Evolutionary conservation across 92 coral and sea anemone species (phyloP).

Genomic region (Palythoa grandis): DNA sequence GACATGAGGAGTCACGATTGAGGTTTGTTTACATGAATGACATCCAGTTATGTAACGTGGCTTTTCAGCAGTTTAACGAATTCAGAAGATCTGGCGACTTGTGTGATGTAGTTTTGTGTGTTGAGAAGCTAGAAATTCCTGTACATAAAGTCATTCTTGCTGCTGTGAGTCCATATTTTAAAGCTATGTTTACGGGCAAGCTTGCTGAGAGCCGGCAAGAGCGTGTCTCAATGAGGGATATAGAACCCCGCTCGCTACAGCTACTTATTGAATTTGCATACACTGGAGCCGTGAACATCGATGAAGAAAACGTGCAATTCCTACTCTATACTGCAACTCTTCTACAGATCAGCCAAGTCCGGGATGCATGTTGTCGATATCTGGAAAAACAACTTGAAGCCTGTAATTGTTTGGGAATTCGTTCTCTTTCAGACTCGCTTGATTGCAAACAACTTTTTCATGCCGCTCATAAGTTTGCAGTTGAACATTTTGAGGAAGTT

Average conservation of each 20-base stretch:
- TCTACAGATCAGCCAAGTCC: conserved; percentile 65
- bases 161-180: conserved; percentile 86
- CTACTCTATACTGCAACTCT: conserved; percentile 70
- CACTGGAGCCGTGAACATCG: conserved; percentile 62
- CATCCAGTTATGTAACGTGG: conserved; percentile 26
- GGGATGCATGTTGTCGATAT: conserved; percentile 70
- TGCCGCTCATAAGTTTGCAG: conserved; percentile 62
- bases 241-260: conserved; percentile 65
- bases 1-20: neutral
- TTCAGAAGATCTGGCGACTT: conserved; percentile 68
- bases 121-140: conserved; percentile 69
- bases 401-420: conserved; percentile 80
- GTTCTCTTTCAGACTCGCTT: conserved; percentile 76
- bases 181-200: conserved; percentile 82
- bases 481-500: conserved; percentile 68
- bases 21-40: conserved; percentile 36
- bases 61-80: conserved; percentile 65
- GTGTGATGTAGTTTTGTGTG: conserved; percentile 81
- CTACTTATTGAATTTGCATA: conserved; percentile 63
- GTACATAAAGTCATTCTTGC: conserved; percentile 82
- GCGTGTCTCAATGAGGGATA: conserved; percentile 55
- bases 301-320: conserved; percentile 71
- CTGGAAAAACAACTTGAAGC: conserved; percentile 60
- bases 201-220: conserved; percentile 67
- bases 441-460: conserved; percentile 72